Evolutionary conservation across 2,888 invertebrate species (phyloP), one percentile per base, ranked within the genome.

Genomic region (Rhyacophila evoluta): DNA sequence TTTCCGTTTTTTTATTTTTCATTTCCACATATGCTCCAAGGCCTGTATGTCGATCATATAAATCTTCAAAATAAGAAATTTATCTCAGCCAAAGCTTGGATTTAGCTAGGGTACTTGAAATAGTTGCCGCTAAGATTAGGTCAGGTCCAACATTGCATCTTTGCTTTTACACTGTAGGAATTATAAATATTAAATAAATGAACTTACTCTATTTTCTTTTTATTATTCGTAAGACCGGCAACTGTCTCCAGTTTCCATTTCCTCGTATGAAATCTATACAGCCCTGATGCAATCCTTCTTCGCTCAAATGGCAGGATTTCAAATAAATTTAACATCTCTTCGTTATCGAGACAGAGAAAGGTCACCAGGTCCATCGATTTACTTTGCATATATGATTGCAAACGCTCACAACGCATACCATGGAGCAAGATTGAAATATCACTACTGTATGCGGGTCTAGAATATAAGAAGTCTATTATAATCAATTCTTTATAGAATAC

Each of bases 261-360:
- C 82, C 89, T 88, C 79, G 86, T 87, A 83, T 93, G 93, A 84
- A 93, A 93, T 81, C 88, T 89, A 73, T 89, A 87, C 70, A 93
- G 84, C 0, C 91, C 91, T 37, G 85, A 84, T 74, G 88, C 84
- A 80, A 93, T 88, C 84, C 91, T 88, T 81, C 90, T 89, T 81
- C 92, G 87, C 83, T 93, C 92, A 82, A 89, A 91, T 0, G 91
- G 91, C 86, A 93, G 88, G 2, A 88, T 86, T 15, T 94, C 87
- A 37, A 92, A 93, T 38, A 93, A 83, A 74, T 87, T 84, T 68
- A 88, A 84, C 85, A 94, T 88, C 83, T 92, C 91, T 0, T 88
- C 85, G 70, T 93, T 92, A 82, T 90, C 89, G 41, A 92, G 83
- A 38, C 91, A 86, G 2, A 94, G 84, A 83, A 94, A 92, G 1